phyloP scores from a whole-genome alignment of 2,888 invertebrate species.

The Ametastegia equiseti region DNA sequence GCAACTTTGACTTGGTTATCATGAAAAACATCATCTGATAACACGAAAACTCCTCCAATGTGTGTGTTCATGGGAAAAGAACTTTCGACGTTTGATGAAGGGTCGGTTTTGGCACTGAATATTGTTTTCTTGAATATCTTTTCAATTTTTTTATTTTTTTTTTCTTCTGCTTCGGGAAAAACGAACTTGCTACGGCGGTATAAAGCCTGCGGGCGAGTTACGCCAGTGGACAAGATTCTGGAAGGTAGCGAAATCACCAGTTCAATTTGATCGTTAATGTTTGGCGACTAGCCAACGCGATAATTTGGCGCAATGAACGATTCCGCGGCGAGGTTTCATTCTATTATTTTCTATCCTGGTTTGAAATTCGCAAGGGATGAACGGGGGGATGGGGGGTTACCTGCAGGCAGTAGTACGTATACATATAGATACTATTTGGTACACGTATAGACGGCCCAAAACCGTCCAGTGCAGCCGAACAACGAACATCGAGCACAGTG shows the following conservation, averaged over 20 bases:
- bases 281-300: slow-evolving; percentile 43
- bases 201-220: not conserved
- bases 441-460: not conserved
- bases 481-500: not conserved
- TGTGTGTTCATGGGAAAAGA: no score
- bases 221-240: not conserved
- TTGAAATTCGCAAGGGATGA: not conserved
- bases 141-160: no score
- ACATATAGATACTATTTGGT: not conserved
- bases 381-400: not conserved
- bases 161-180: no score
- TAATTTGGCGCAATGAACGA: slow-evolving; percentile 45
- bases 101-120: no score
- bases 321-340: slow-evolving; percentile 22
- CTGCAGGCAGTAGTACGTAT: not conserved
- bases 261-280: slow-evolving; percentile 44
- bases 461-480: not conserved
- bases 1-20: not conserved
- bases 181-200: not conserved
- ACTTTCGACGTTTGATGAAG: no score
- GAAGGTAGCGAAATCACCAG: slow-evolving; percentile 29
- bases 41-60: no score
- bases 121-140: no score
- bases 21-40: not conserved
- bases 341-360: slow-evolving; percentile 30